phyloP scores from a whole-genome alignment of 2,113 vertebrate species.

The Ciconia boyciana region DNA sequence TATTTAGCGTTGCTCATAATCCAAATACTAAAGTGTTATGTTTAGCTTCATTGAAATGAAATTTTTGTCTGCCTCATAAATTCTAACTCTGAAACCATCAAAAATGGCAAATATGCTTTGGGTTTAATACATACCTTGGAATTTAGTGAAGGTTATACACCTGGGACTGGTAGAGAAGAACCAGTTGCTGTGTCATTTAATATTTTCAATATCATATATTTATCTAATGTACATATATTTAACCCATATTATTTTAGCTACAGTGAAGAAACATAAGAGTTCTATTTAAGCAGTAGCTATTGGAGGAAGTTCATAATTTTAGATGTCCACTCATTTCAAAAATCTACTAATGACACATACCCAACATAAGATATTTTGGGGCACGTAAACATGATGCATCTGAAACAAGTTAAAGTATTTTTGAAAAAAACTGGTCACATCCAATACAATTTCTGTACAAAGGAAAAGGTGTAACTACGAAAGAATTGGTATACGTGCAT shows the following conservation, averaged over 20 bases:
- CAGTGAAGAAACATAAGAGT: background rate
- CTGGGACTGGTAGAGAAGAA: background rate
- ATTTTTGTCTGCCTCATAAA: background rate
- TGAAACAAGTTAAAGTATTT: background rate
- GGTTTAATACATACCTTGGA: background rate
- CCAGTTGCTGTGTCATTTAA: background rate
- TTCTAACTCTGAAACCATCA: background rate
- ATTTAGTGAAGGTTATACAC: background rate
- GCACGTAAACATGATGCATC: background rate
- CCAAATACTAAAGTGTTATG: background rate
- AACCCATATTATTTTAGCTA: background rate
- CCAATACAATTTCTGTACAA: background rate
- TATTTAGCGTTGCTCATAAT: background rate
- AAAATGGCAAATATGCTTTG: background rate
- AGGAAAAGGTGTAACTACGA: background rate
- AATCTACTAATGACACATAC: background rate
- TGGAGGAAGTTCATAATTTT: background rate
- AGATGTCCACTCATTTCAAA: background rate
- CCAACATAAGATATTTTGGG: background rate
- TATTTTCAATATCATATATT: background rate
- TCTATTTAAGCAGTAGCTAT: background rate
- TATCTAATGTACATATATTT: background rate
- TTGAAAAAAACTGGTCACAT: background rate
- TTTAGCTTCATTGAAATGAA: background rate
- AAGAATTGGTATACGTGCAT: background rate